Evolutionary conservation across 2,113 vertebrate genomes (phyloP), one percentile per base, ranked within the genome.

Genomic region (Pandion haliaetus): DNA sequence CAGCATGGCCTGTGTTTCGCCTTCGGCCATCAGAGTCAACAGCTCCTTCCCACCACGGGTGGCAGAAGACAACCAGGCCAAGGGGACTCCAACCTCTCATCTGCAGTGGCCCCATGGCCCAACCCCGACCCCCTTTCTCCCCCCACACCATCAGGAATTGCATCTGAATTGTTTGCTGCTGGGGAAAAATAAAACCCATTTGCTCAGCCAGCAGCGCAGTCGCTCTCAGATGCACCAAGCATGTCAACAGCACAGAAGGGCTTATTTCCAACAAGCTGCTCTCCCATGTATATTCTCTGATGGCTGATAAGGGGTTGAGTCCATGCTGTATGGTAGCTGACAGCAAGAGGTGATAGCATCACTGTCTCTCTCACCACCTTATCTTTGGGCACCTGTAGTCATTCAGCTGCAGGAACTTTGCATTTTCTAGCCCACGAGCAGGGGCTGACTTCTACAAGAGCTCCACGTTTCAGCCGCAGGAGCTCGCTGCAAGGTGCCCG

Each of bases 401-500:
- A 69, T 32, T 20, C 86, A 32, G 24, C 21, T 14, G 26, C 61
- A 74, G 66, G 40, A 73, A 34, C 21, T 54, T 44, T 38, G 40
- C 10, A 18, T 42, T 91, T 67, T 66, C 6, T 1, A 93, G 55
- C 36, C 66, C 24, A 21, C 0, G 3, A 91, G 73, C 58, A 73
- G 44, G 45, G 8, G 18, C 26, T n/a, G 61, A n/a, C 24, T 47
- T n/a, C 34, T 34, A 17, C 72, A 52, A 3, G 42, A 78, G 8
- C 72, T 49, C 72, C 34, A 8, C 2, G 14, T 49, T 59, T 38
- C 1, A 2, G 72, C 31, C 54, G 42, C 9, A 8, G 69, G 40
- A 77, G 36, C 42, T 24, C 1, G 0, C 8, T 5, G 6, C 3
- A 6, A 7, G 8, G 25, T 34, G 12, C 7, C n/a, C 0, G 0